Base-by-base conservation (phyloP, 2,113 vertebrate species). In the Peromyscus leucopus region DNA sequence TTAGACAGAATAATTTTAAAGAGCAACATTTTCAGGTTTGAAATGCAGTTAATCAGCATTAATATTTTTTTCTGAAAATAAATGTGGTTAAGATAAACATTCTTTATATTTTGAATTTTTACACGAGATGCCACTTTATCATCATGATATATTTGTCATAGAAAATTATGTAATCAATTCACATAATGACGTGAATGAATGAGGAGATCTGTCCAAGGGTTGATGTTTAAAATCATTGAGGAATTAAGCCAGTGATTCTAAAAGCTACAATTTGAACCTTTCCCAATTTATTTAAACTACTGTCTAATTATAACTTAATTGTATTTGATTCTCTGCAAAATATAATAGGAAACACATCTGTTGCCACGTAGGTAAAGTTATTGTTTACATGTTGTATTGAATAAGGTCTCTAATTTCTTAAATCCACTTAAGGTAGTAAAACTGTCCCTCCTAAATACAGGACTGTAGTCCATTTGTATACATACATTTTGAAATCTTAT, bases 151-250 rank as follows among this genome's bases (percentile, higher is more conserved):
- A 88, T 33, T 12, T 90, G 6, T 48, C 75, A 92, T 51, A 83
- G 17, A 75, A 88, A 96, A 87, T 84, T 86, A 76, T 79, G 16
- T 31, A 94, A 69, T 84, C 51, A 42, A 51, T 89, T 93, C 2
- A 61, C 57, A 95, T 89, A 55, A 85, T 83, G 33, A 78, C 61
- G 51, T 89, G 28, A 93, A 83, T 90, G 57, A 57, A n/a, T 42
- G n/a, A 75, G 78, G 94, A 83, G 13, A 86, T 79, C 21, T 91
- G 10, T 59, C 12, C 17, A 82, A 4, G 17, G 86, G 2, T 59
- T 83, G 78, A 86, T 86, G 59, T 91, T 89, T 96, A 91, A 90
- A 93, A 86, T 82, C 17, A 57, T 4, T 93, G 8, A 94, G 94
- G 12, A 84, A 87, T 39, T 28, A 83, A 79, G 46, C 84, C 31